Evolutionary conservation across 2,888 invertebrate species (phyloP).

Genomic region (Hedychridium roseum): DNA sequence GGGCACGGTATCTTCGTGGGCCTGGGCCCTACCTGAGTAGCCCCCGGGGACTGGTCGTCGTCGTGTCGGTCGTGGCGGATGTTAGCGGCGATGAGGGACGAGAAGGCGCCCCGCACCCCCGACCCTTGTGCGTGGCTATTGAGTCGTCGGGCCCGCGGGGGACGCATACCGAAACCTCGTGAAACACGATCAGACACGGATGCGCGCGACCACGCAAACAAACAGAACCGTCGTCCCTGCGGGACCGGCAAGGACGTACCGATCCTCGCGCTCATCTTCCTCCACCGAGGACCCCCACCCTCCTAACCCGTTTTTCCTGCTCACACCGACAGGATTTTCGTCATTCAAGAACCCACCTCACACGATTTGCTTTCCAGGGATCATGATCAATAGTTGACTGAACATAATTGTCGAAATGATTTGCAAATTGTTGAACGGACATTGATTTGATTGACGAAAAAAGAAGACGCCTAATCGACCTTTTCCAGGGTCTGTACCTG

Average conservation of each 20-base stretch:
- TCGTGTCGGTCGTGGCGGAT: conserved; percentile 33
- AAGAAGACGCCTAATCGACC: no score
- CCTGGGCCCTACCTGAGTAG: conserved; percentile 47
- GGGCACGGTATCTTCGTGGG: not conserved
- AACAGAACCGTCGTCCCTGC: conserved; percentile 47
- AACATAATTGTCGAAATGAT: no score
- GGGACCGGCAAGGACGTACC: conserved; percentile 9
- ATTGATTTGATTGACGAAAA: no score
- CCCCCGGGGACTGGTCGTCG: conserved; percentile 38
- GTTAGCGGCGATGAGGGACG: conserved; percentile 22
- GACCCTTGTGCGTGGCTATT: conserved; percentile 51
- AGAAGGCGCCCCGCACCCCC: conserved; percentile 37
- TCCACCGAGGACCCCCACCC: not conserved
- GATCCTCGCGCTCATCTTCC: not conserved
- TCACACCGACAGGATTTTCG: not conserved
- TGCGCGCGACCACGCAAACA: conserved; percentile 58
- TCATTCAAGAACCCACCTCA: no score
- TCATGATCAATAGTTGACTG: no score
- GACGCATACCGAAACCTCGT: conserved; percentile 54
- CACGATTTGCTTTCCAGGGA: no score
- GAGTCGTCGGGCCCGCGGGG: conserved; percentile 55
- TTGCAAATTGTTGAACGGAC: no score
- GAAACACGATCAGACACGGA: conserved; percentile 61
- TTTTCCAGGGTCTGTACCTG: no score
- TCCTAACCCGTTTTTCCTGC: not conserved